Evolutionary conservation across 2,113 vertebrate genomes (phyloP).

Genomic region (Actinemys pallida): DNA sequence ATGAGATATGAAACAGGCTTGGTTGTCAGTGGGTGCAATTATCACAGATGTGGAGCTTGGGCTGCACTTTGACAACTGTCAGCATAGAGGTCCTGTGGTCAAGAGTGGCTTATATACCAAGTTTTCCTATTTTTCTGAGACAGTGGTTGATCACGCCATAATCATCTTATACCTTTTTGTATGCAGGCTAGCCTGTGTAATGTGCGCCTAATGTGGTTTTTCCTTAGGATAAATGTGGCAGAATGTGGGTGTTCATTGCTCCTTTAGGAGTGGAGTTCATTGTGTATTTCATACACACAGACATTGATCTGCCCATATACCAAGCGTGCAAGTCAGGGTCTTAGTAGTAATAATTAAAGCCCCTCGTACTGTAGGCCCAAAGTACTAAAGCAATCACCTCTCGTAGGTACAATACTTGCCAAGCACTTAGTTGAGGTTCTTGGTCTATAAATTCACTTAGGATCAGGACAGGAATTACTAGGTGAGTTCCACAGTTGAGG

Average conservation of each 20-base stretch:
- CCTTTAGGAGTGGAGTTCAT: not conserved
- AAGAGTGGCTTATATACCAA: not conserved
- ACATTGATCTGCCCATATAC: not conserved
- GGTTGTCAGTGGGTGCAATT: not conserved
- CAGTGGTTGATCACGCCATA: not conserved
- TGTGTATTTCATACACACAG: not conserved
- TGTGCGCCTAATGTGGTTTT: not conserved
- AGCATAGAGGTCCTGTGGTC: not conserved
- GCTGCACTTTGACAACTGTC: not conserved
- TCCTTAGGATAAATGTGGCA: not conserved
- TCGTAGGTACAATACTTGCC: not conserved
- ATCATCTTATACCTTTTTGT: not conserved
- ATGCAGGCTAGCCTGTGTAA: not conserved
- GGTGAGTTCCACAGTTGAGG: rapidly evolving
- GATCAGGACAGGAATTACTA: not conserved
- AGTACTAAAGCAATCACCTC: not conserved
- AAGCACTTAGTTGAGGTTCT: not conserved
- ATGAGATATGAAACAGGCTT: not conserved
- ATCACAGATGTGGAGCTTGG: rapidly evolving
- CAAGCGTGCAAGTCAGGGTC: not conserved
- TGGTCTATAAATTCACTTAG: not conserved
- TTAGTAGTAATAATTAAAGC: not conserved
- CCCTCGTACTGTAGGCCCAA: not conserved
- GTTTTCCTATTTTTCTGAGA: not conserved
- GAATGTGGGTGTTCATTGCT: rapidly evolving